Percentiles rank a stretch among this genome's conserved stretches.
These are phyloP conservation scores for Diploptera punctata DNA, from an alignment of 2,888 invertebrate genomes.

Conservation along the genomic window DNA sequence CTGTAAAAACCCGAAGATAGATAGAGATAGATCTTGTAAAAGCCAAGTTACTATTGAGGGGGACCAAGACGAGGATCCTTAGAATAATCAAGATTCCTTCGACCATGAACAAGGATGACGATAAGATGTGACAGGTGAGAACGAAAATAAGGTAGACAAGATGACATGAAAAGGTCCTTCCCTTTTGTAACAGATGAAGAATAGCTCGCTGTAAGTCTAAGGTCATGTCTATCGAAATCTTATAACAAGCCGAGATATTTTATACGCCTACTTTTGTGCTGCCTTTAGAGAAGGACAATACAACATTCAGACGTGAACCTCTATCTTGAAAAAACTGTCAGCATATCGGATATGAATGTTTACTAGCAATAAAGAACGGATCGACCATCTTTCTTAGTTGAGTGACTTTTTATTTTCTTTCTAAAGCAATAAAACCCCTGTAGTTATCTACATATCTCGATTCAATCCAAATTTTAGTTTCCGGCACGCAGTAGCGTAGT, in stretches of 20 bases:
- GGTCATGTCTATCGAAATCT: not conserved
- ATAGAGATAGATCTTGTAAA: too few species aligned
- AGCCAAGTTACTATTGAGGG: not conserved
- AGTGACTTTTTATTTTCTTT: too few species aligned
- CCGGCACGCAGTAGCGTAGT: too few species aligned
- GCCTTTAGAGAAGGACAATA: not conserved
- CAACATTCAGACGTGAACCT: not conserved
- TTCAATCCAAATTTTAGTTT: too few species aligned
- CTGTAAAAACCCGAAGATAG: too few species aligned
- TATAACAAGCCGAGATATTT: not conserved
- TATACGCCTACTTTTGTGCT: not conserved
- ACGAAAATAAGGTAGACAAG: not conserved
- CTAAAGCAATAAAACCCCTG: too few species aligned
- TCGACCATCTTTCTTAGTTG: too few species aligned
- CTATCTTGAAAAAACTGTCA: not conserved
- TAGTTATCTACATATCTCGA: too few species aligned
- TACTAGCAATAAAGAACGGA: too few species aligned
- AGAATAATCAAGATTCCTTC: slow-evolving; percentile 9
- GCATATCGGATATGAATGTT: too few species aligned
- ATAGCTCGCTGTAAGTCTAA: not conserved
- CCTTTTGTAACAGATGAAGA: not conserved
- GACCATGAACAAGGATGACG: slow-evolving; percentile 10
- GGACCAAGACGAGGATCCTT: not conserved
- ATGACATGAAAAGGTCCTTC: not conserved
- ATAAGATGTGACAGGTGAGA: slow-evolving; percentile 10